A percentile compares a stretch with the other conserved stretches of the same genome.
Conservation (phyloP, 2,888 invertebrate species). For the Amitus sp. region DNA sequence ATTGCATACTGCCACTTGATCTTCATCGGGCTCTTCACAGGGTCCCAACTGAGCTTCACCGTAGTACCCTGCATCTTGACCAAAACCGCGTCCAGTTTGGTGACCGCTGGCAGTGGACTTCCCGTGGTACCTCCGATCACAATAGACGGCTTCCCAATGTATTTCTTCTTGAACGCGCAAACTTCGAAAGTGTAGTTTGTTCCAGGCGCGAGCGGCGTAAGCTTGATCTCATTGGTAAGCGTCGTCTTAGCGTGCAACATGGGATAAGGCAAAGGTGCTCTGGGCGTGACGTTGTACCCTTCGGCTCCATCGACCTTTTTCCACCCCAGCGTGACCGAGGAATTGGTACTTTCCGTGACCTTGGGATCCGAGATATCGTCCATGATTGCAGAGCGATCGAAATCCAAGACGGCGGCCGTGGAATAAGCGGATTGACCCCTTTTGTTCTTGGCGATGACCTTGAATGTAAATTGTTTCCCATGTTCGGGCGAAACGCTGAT, state of each 20-base stretch:
- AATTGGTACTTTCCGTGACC: slow-evolving; percentile 66
- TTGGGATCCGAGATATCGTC: slow-evolving; percentile 71
- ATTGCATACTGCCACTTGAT: slow-evolving; percentile 75
- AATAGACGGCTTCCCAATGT: slow-evolving; percentile 69
- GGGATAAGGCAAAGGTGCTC: slow-evolving; percentile 70
- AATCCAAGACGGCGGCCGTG: slow-evolving; percentile 69
- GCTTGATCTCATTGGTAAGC: slow-evolving; percentile 62
- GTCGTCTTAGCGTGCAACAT: slow-evolving; percentile 66
- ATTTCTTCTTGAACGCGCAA: slow-evolving; percentile 70
- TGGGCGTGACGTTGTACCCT: slow-evolving; percentile 70
- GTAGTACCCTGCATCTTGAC: slow-evolving; percentile 70
- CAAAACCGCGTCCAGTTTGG: slow-evolving; percentile 67
- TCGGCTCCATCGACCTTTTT: slow-evolving; percentile 69
- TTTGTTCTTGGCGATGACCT: slow-evolving; percentile 77
- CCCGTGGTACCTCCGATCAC: slow-evolving; percentile 68
- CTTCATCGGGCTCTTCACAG: slow-evolving; percentile 70
- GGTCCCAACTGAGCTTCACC: slow-evolving; percentile 75
- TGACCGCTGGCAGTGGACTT: slow-evolving; percentile 67
- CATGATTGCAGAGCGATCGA: slow-evolving; percentile 74
- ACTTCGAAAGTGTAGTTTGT: slow-evolving; percentile 72
- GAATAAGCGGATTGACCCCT: slow-evolving; percentile 73
- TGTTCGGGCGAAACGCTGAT: slow-evolving; percentile 70
- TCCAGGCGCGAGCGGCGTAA: slow-evolving; percentile 64
- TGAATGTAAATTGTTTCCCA: slow-evolving; percentile 75
- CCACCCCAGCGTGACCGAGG: slow-evolving; percentile 73